Evolutionary conservation across 2,797 vertebrate genomes (phyloP).

Genomic region (Characodon lateralis): DNA sequence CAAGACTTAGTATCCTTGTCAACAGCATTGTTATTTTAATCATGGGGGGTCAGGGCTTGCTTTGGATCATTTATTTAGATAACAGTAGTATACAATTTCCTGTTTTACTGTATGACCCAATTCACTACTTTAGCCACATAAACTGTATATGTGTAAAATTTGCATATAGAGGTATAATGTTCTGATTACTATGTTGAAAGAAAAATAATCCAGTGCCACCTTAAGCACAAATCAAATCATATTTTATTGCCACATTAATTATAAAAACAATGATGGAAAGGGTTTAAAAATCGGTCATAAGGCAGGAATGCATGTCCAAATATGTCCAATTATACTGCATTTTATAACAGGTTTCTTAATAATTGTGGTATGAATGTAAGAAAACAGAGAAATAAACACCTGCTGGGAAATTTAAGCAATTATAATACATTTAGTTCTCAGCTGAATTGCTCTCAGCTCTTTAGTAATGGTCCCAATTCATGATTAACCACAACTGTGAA

Average conservation of each 20-base stretch:
- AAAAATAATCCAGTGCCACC: not conserved
- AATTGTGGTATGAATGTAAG: slow-evolving; percentile 45
- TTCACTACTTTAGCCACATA: not conserved
- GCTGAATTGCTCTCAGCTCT: slow-evolving; percentile 14
- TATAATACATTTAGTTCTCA: slow-evolving; percentile 20
- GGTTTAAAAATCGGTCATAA: slow-evolving; percentile 62
- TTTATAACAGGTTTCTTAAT: slow-evolving; percentile 20
- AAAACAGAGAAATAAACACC: slow-evolving; percentile 56
- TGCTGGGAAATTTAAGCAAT: slow-evolving; percentile 33
- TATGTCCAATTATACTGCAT: slow-evolving; percentile 50
- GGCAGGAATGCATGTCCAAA: slow-evolving; percentile 68
- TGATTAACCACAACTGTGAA: slow-evolving; percentile 30
- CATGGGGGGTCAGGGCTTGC: no score
- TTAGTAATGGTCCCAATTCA: slow-evolving; percentile 65
- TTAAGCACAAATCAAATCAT: slow-evolving; percentile 27
- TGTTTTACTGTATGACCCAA: not conserved
- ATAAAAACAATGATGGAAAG: slow-evolving; percentile 40
- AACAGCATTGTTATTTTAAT: not conserved
- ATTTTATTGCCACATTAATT: slow-evolving; percentile 43
- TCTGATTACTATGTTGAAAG: not conserved
- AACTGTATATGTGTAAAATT: not conserved
- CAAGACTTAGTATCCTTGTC: not conserved
- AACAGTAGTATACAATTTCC: not conserved
- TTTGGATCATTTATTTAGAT: not conserved
- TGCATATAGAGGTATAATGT: not conserved